Conservation (phyloP, 2,797 vertebrate genomes). For the Vultur gryphus region DNA sequence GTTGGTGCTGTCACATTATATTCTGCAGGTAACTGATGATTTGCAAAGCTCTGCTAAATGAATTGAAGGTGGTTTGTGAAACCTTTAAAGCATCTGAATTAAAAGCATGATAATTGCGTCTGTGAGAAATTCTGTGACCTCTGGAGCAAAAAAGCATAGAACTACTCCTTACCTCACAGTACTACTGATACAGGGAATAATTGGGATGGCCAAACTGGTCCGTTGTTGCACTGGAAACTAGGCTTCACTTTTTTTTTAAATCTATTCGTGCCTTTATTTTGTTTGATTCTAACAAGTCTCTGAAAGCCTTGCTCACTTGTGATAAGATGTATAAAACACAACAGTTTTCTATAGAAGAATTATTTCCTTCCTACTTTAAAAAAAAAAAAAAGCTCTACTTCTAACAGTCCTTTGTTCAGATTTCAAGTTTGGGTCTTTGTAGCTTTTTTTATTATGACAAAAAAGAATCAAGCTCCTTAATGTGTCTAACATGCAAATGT, state of each 20-base stretch:
- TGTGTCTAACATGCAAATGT: neutral
- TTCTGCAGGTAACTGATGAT: neutral
- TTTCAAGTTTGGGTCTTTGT: neutral
- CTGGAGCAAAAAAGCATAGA: neutral
- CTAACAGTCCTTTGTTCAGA: neutral
- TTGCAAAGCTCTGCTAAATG: neutral
- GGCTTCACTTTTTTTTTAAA: neutral
- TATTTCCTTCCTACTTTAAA: neutral
- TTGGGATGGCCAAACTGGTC: neutral
- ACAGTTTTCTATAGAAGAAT: neutral
- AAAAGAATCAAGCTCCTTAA: neutral
- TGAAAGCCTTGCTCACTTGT: neutral
- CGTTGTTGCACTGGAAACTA: neutral
- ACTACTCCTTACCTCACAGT: neutral
- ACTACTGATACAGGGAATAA: neutral
- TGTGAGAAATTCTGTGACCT: neutral
- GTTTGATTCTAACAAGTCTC: neutral
- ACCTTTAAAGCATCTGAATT: neutral
- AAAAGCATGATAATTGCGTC: neutral
- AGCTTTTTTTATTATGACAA: neutral
- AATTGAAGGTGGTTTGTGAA: neutral
- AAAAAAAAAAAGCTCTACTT: neutral
- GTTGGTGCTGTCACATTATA: neutral
- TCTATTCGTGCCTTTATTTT: neutral
- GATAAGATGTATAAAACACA: neutral